Evolutionary conservation across 2,113 vertebrate species (phyloP), one percentile per base, ranked within the genome.

Genomic region (Carollia perspicillata): DNA sequence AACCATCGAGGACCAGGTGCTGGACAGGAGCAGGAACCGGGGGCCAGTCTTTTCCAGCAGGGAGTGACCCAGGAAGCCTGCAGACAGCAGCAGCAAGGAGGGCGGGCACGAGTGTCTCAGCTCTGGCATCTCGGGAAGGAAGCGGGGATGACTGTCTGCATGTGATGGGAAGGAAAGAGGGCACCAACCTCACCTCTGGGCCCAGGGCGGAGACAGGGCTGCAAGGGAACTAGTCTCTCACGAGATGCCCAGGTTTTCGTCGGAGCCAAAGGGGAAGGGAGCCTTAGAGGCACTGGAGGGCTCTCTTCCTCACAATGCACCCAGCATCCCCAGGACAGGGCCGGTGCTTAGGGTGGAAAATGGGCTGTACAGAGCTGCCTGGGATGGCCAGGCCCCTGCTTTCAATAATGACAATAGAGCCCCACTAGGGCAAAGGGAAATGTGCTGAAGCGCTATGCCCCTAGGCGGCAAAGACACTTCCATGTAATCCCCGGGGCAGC

Each of bases 231-330:
- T 3, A 3, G 3, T 28, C 5, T 66, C 66, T 60, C 55, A 7
- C 2, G 53, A 72, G 47, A 72, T 23, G 35, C 8, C 10, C 14
- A 6, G 84, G 44, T 74, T 94, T 69, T 47, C 55, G 28, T 55
- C 28, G 26, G 58, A 63, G 58, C 58, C 23, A 30, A 47, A 6
- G 8, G 7, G 10, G 37, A 23, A 20, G 33, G 51, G 5, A 20
- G 65, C 37, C 9, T 4, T 9, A 0, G 18, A 71, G 33, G 28
- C 20, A 1, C 30, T 0, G 30, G 1, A 12, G 13, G 7, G 13
- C 5, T 37, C 10, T 22, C 66, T 79, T 20, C 14, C 35, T 11
- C 17, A 40, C 5, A 6, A 26, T 1, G 16, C 8, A 11, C 18
- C 42, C 4, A 3, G 44, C 49, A 13, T 22, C 30, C 55, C 16